A percentile compares a stretch with the other conserved stretches of the same genome.
Conservation (phyloP, 2,113 vertebrate species). For the Channa maculata region DNA sequence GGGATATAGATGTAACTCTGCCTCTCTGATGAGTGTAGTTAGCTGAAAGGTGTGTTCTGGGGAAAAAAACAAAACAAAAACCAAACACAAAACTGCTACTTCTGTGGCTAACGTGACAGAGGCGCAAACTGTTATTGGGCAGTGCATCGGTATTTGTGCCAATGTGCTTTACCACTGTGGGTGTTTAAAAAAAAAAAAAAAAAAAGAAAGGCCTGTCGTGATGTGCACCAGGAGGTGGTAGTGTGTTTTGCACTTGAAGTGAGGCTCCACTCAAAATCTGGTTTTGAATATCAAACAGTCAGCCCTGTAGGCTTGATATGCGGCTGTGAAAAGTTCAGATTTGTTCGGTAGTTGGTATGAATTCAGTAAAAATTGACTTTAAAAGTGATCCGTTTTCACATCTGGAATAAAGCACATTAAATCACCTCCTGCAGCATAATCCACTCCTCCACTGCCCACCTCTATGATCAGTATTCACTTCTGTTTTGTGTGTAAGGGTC, state of each 20-base stretch:
- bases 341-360: conserved; percentile 17
- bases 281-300: conserved; percentile 67
- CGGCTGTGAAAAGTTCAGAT: conserved; percentile 44
- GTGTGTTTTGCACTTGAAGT: conserved; percentile 64
- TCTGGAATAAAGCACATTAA: conserved; percentile 17
- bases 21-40: conserved; percentile 11
- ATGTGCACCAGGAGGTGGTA: conserved; percentile 61
- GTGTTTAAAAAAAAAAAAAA: conserved; percentile 6
- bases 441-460: conserved; percentile 26
- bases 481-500: conserved; percentile 8
- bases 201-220: conserved; percentile 27
- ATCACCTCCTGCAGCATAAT: conserved; percentile 8
- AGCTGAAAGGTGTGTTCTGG: conserved; percentile 34
- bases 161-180: conserved; percentile 13
- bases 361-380: conserved; percentile 12
- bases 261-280: conserved; percentile 65
- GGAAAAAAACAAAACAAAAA: too few species aligned
- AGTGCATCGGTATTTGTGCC: conserved; percentile 14
- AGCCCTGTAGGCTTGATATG: conserved; percentile 42
- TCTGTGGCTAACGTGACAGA: conserved; percentile 12
- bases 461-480: conserved; percentile 7
- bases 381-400: conserved; percentile 16
- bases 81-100: conserved; percentile 9
- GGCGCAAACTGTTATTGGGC: conserved; percentile 22
- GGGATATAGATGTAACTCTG: too few species aligned